phyloP scores from a whole-genome alignment of 2,888 invertebrate genomes.

The Galeruca laticollis region DNA sequence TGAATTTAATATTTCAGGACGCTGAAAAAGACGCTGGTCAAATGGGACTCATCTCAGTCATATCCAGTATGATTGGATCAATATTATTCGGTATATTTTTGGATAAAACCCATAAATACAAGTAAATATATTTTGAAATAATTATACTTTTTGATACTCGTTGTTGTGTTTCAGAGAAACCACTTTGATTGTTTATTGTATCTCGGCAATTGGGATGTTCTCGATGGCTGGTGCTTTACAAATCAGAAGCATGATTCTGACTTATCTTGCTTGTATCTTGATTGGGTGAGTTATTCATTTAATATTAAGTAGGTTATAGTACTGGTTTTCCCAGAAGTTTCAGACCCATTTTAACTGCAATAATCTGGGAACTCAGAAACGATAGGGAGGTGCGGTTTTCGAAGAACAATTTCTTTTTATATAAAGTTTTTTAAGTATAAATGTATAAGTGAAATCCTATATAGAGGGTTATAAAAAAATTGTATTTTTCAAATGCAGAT shows the following conservation, averaged over 20 bases:
- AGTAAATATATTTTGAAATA: constrained; percentile 69
- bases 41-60: constrained; percentile 88
- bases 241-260: constrained; percentile 38
- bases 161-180: constrained; percentile 46
- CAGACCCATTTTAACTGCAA: no score
- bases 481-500: no score
- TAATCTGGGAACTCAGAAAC: no score
- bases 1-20: constrained; percentile 62
- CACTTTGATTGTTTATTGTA: constrained; percentile 40
- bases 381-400: no score
- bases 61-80: constrained; percentile 91
- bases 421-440: no score
- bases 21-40: constrained; percentile 83
- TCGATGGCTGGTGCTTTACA: constrained; percentile 45
- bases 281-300: constrained; percentile 46
- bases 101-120: no score
- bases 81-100: constrained; percentile 88
- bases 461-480: no score
- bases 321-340: no score
- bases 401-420: no score
- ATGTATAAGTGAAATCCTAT: no score
- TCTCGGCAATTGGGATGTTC: constrained; percentile 41
- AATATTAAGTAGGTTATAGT: neutral
- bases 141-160: constrained; percentile 8
- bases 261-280: constrained; percentile 45